Evolutionary conservation across 2,113 vertebrate genomes (phyloP), one percentile per base, ranked within the genome.

Genomic region (Sialia sialis): DNA sequence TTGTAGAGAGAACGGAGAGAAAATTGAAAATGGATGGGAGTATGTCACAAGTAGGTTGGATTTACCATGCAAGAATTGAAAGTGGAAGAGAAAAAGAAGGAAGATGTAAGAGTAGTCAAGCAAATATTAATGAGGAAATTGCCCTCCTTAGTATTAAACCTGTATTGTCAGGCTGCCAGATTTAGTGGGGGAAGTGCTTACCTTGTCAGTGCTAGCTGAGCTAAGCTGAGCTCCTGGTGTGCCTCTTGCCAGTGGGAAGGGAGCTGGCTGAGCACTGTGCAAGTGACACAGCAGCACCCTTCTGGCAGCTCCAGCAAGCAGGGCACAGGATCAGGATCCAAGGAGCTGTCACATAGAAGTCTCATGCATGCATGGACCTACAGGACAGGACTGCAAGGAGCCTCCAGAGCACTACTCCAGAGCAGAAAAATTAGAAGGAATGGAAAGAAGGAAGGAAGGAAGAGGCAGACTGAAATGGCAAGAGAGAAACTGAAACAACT

Each of bases 341-440:
- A 41, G 58, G 60, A 44, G 19, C 30, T 1, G 4, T 43, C 15
- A 3, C 43, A 5, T 41, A 17, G 3, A 87, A 59, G 7, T 49
- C 64, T 39, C 2, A 0, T 30, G 59, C n/a, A 25, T 0, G 0
- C 26, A 10, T 25, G 26, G 62, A 69, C 27, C 18, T 18, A 34
- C 26, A n/a, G 43, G n/a, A 64, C 0, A 1, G 70, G 39, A 62
- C 51, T 38, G 9, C 54, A 34, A 51, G 70, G 39, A 85, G 39
- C 39, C 26, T 92, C 30, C 11, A 13, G 62, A 87, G 41, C 44
- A 29, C 63, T 58, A 3, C 1, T 76, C 46, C 44, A 56, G 20
- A 67, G 55, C 41, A 74, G 48, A 74, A 88, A 39, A 60, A 66
- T 66, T 58, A n/a, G 46, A 58, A 69, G 48, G 48, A 38, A 16